Evolutionary conservation across 2,113 vertebrate genomes (phyloP).

Genomic region (Hassar affinis): DNA sequence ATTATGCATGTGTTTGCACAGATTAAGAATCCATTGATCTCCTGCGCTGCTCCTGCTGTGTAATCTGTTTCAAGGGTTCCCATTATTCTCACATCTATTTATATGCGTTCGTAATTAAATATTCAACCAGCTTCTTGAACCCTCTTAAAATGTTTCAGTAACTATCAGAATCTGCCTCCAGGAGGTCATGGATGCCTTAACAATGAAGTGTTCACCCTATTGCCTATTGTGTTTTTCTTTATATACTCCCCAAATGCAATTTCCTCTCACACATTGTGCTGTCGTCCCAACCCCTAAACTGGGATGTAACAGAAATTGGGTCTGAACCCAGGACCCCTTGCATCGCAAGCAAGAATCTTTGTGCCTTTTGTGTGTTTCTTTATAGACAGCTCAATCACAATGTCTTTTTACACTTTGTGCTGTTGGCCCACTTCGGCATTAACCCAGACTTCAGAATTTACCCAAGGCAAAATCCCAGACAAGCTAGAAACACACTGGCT

Average conservation of each 20-base stretch:
- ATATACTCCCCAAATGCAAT: neutral
- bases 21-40: constrained; percentile 51
- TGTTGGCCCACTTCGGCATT: neutral
- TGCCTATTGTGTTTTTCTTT: neutral
- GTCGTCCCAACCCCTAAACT: neutral
- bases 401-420: neutral
- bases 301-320: neutral
- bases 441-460: neutral
- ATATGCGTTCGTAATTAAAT: constrained; percentile 40
- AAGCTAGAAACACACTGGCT: neutral
- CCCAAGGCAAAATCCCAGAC: neutral
- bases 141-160: neutral
- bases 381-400: neutral
- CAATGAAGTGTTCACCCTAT: neutral
- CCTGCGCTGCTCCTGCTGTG: neutral
- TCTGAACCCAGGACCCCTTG: neutral
- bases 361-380: neutral
- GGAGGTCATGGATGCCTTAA: neutral
- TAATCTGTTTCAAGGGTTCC: constrained; percentile 25
- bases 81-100: constrained; percentile 18
- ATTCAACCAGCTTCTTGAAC: constrained; percentile 20
- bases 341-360: neutral
- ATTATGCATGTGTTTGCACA: constrained; percentile 46
- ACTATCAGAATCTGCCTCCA: neutral
- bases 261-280: neutral